phyloP scores from a whole-genome alignment of 2,113 vertebrate species.

The Dryoscopus gambensis region DNA sequence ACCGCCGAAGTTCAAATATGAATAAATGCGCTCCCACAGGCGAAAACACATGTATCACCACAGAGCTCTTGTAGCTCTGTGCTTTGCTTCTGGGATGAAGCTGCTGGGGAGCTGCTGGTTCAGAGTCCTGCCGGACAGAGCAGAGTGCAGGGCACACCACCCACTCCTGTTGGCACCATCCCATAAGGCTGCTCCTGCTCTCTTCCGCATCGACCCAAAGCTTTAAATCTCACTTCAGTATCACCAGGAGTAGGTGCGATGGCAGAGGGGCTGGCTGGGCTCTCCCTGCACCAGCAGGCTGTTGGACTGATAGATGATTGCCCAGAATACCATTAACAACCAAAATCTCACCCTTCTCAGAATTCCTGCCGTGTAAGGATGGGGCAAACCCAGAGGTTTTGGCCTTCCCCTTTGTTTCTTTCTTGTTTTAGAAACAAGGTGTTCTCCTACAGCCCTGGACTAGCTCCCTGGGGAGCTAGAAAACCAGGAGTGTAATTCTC shows the following conservation, averaged over 20 bases:
- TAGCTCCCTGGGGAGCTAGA: background rate
- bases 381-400: background rate
- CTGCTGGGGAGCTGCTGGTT: background rate
- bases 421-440: background rate
- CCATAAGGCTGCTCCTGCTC: background rate
- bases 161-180: background rate
- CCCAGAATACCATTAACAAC: background rate
- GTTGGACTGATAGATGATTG: background rate
- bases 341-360: background rate
- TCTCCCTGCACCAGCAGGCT: background rate
- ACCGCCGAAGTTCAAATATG: background rate
- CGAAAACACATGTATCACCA: fast-evolving
- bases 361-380: background rate
- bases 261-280: background rate
- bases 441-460: background rate
- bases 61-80: background rate
- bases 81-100: background rate
- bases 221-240: background rate
- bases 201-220: background rate
- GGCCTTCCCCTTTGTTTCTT: background rate
- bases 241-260: background rate
- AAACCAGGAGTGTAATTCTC: background rate
- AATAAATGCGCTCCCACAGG: background rate
- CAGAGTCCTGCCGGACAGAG: background rate
- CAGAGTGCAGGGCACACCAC: background rate